A percentile compares a stretch with the other conserved stretches of the same genome.
These are phyloP conservation scores for Lytechinus variegatus DNA, from an alignment of 35 echinoderm and acorn worm genomes.

Conservation along the genomic window DNA sequence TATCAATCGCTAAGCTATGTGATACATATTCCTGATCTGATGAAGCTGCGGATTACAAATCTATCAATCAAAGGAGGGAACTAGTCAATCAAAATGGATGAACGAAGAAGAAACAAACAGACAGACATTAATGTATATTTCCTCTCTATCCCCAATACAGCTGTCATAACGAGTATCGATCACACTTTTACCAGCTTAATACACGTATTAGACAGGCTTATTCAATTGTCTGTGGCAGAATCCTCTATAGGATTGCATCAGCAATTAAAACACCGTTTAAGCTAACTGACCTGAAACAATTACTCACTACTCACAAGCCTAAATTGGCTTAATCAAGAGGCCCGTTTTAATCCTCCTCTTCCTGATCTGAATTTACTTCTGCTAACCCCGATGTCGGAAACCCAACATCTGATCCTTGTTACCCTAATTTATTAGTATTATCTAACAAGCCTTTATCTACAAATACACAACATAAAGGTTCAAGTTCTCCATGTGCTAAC, in stretches of 20 bases:
- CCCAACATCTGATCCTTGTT: not conserved
- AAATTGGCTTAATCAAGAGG: not conserved
- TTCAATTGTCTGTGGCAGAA: conserved; percentile 10
- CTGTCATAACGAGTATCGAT: not conserved
- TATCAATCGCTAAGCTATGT: too few species aligned
- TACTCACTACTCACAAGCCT: not conserved
- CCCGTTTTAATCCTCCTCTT: not conserved
- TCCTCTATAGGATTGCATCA: not conserved
- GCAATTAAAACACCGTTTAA: not conserved
- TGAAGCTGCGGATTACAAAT: not conserved
- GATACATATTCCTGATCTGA: not conserved
- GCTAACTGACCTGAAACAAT: not conserved
- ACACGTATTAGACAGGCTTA: conserved; percentile 17
- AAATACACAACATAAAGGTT: not conserved
- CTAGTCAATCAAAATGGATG: not conserved
- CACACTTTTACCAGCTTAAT: not conserved
- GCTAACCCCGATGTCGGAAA: not conserved
- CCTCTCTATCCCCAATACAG: not conserved
- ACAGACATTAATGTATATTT: not conserved
- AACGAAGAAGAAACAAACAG: not conserved
- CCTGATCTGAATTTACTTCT: not conserved
- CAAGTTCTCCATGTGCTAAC: too few species aligned
- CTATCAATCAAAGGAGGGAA: not conserved
- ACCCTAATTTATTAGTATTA: not conserved
- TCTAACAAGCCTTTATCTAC: not conserved